A percentile compares a stretch with the other conserved stretches of the same genome.
These are phyloP conservation scores for Nixonia krombeini DNA, from an alignment of 1,140 invertebrate species.

Conservation along the genomic window DNA sequence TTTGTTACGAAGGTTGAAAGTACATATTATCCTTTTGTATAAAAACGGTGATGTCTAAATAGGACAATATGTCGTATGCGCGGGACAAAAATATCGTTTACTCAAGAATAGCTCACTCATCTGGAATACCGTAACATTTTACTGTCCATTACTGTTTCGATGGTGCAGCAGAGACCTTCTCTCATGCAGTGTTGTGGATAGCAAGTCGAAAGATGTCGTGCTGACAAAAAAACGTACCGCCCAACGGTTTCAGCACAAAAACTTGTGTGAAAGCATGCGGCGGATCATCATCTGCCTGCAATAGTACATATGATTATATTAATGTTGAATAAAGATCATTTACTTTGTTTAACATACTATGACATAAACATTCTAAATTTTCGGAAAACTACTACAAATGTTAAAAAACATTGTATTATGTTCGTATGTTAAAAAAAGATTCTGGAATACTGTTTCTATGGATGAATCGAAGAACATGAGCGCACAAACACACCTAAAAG, in stretches of 20 bases:
- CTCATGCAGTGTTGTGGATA: constrained; percentile 86
- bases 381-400: too few species aligned
- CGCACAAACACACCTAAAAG: too few species aligned
- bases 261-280: constrained; percentile 91
- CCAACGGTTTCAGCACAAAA: constrained; percentile 90
- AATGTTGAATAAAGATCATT: too few species aligned
- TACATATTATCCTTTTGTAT: constrained; percentile 40
- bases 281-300: constrained; percentile 93
- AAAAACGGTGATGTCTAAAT: constrained; percentile 58
- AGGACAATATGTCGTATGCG: constrained; percentile 43
- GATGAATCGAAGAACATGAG: too few species aligned
- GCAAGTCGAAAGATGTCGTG: constrained; percentile 94
- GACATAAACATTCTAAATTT: too few species aligned
- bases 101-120: constrained; percentile 57
- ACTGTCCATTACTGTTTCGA: constrained; percentile 10
- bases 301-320: constrained; percentile 61
- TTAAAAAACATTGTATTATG: too few species aligned
- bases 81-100: constrained; percentile 44
- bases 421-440: too few species aligned
- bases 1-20: constrained; percentile 51
- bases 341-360: too few species aligned
- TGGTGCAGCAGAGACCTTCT: constrained; percentile 14
- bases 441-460: too few species aligned
- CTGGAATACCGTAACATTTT: constrained; percentile 26
- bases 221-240: constrained; percentile 88